Evolutionary conservation across 2,113 vertebrate species (phyloP).

Genomic region (Rostratula benghalensis): DNA sequence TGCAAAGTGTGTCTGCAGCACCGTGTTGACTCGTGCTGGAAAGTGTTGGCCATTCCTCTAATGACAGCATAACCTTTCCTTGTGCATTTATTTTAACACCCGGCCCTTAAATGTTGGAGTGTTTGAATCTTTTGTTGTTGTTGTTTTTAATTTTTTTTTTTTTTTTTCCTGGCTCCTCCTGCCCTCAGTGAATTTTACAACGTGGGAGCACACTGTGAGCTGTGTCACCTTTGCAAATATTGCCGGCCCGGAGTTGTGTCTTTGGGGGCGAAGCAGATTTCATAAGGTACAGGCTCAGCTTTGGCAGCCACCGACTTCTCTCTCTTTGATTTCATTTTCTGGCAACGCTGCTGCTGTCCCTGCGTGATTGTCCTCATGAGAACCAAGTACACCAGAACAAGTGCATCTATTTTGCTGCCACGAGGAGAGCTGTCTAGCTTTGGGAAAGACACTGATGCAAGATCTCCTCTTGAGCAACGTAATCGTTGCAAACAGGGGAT

Average conservation of each 20-base stretch:
- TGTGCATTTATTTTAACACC: neutral
- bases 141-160: no score
- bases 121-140: neutral
- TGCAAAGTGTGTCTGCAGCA: constrained; percentile 11
- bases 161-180: neutral
- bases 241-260: neutral
- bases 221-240: constrained; percentile 35
- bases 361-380: constrained; percentile 46
- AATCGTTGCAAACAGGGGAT: neutral
- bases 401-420: neutral
- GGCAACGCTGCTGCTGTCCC: constrained; percentile 28
- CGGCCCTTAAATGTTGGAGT: neutral
- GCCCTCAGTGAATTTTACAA: neutral
- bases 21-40: neutral
- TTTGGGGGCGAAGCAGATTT: constrained; percentile 43
- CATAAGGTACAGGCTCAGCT: constrained; percentile 6
- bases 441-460: neutral
- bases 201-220: neutral
- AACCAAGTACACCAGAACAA: neutral
- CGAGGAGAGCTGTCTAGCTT: neutral
- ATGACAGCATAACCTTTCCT: constrained; percentile 11
- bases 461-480: neutral
- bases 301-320: constrained; percentile 2
- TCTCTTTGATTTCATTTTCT: constrained; percentile 52
- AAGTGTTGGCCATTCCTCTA: constrained; percentile 24